phyloP scores from a whole-genome alignment of 2,888 invertebrate species.

The Entomobrya proxima region DNA sequence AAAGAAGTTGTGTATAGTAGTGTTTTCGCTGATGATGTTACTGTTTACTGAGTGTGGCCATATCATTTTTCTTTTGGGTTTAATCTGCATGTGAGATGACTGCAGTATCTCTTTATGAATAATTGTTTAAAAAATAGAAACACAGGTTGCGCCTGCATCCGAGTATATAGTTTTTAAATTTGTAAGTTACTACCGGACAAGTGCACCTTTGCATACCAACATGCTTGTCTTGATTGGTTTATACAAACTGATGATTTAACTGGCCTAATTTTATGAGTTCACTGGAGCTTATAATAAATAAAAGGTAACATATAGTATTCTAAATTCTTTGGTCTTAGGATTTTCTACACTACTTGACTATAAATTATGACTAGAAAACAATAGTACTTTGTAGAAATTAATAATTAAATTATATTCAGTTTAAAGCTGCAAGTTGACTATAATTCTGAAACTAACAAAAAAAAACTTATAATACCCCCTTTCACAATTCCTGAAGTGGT shows the following conservation, averaged over 20 bases:
- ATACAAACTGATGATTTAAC: no score
- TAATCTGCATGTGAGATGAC: not conserved
- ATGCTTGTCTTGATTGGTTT: no score
- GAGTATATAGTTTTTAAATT: not conserved
- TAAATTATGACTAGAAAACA: not conserved
- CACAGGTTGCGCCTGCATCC: not conserved
- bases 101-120: no score
- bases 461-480: no score
- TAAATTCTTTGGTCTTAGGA: slow-evolving; percentile 18
- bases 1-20: not conserved
- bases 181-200: not conserved
- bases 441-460: not conserved
- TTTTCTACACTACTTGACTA: not conserved
- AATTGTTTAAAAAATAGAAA: slow-evolving; percentile 1
- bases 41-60: not conserved
- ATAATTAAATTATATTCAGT: not conserved
- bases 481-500: no score
- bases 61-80: not conserved
- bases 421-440: not conserved
- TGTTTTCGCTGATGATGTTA: not conserved
- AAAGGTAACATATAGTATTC: no score
- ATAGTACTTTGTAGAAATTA: no score
- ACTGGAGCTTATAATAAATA: no score
- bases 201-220: not conserved
- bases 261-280: no score